phyloP scores from a whole-genome alignment of 2,797 vertebrate species.

The Poliocrania exsul region DNA sequence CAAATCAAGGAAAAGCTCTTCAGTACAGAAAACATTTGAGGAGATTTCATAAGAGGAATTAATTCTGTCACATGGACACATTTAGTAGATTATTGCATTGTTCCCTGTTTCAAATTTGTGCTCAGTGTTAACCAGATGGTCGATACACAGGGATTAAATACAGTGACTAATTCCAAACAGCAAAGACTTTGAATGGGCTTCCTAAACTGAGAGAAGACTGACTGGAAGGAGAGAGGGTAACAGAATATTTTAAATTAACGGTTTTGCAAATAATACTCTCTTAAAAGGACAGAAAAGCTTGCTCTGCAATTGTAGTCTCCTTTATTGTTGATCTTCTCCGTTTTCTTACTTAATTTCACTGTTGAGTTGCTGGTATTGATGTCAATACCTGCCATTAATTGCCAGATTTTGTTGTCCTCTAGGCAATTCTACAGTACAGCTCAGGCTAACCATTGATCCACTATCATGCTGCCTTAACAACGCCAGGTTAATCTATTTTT shows the following conservation, averaged over 20 bases:
- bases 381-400: slow-evolving; percentile 55
- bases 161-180: neutral
- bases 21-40: slow-evolving; percentile 8
- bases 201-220: neutral
- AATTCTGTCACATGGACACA: slow-evolving; percentile 19
- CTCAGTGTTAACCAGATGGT: slow-evolving; percentile 38
- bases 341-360: slow-evolving; percentile 2
- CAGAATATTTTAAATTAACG: neutral
- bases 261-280: neutral
- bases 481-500: slow-evolving; percentile 62
- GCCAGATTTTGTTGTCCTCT: slow-evolving; percentile 24
- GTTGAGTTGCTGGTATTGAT: slow-evolving; percentile 29
- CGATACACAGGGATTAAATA: slow-evolving; percentile 21
- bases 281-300: slow-evolving; percentile 20
- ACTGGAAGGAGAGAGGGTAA: neutral
- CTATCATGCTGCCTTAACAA: slow-evolving; percentile 54
- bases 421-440: slow-evolving; percentile 49
- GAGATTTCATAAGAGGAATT: neutral
- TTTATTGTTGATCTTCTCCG: neutral
- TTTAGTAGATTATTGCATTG: slow-evolving; percentile 39
- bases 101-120: slow-evolving; percentile 37
- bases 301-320: neutral
- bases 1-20: neutral
- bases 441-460: slow-evolving; percentile 50
- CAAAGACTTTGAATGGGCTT: neutral